Percentiles rank a stretch among this genome's conserved stretches.
These are phyloP conservation scores for Sinelater perroti DNA, from an alignment of 2,888 invertebrate species.

Conservation along the genomic window DNA sequence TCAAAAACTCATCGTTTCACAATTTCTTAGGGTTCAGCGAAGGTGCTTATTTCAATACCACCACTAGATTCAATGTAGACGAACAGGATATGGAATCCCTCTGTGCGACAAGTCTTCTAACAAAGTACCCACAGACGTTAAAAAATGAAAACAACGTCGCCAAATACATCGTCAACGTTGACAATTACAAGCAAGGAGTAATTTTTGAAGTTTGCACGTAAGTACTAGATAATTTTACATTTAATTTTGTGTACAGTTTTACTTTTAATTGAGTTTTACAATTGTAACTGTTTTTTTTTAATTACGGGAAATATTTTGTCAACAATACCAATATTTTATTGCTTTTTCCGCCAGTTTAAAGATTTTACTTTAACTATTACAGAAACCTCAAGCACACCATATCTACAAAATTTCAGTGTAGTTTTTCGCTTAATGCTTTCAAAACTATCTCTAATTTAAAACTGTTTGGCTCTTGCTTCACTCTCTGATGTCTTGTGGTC, in stretches of 20 bases:
- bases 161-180: constrained; percentile 39
- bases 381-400: too few relatives aligned
- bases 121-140: constrained; percentile 35
- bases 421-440: too few relatives aligned
- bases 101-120: constrained; percentile 30
- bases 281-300: too few relatives aligned
- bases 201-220: constrained; percentile 41
- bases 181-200: constrained; percentile 36
- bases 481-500: too few relatives aligned
- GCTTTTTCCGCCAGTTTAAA: too few relatives aligned
- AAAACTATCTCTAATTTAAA: too few relatives aligned
- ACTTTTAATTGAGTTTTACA: too few relatives aligned
- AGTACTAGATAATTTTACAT: constrained; percentile 16
- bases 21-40: constrained; percentile 10
- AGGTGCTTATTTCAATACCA: not conserved
- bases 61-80: not conserved
- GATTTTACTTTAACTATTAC: too few relatives aligned
- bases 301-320: too few relatives aligned
- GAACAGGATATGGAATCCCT: constrained; percentile 21
- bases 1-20: not conserved
- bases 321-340: too few relatives aligned
- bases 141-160: constrained; percentile 31
- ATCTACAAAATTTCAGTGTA: too few relatives aligned
- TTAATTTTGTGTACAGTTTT: not conserved
- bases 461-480: too few relatives aligned